A percentile compares a stretch with the other conserved stretches of the same genome.
Evolutionary conservation across 2,113 vertebrate genomes (phyloP).

Genomic region (Plotosus lineatus): DNA sequence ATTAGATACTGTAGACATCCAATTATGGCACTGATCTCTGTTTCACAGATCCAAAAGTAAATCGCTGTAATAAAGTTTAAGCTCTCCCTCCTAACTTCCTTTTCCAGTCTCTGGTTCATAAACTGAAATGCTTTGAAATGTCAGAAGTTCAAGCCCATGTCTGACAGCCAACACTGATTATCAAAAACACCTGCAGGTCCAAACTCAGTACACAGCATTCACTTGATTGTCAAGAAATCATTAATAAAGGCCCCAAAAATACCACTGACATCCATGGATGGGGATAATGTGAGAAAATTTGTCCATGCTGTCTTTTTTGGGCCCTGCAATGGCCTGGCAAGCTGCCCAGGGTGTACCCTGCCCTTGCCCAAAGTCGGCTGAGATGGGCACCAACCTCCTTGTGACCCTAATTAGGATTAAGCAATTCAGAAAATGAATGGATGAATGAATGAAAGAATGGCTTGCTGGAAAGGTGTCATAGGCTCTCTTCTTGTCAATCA

Average conservation of each 20-base stretch:
- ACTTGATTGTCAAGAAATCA: not conserved
- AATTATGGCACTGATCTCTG: slow-evolving; percentile 3
- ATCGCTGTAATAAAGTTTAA: slow-evolving; percentile 34
- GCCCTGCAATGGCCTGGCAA: too few relatives aligned
- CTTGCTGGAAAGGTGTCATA: not conserved
- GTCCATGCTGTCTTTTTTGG: not conserved
- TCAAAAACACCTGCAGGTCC: not conserved
- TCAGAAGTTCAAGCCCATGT: not conserved
- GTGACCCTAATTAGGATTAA: too few relatives aligned
- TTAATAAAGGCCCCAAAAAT: not conserved
- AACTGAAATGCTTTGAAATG: not conserved
- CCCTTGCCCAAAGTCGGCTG: too few relatives aligned
- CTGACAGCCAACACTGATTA: not conserved
- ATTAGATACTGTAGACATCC: slow-evolving; percentile 9
- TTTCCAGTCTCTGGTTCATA: not conserved
- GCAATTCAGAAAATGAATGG: too few relatives aligned
- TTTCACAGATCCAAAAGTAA: slow-evolving; percentile 9
- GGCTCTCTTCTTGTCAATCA: not conserved
- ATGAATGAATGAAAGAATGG: too few relatives aligned
- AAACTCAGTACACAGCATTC: not conserved
- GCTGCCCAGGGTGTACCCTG: too few relatives aligned
- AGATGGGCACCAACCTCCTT: too few relatives aligned
- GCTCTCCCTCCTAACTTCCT: not conserved
- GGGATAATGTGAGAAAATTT: not conserved
- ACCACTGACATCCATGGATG: not conserved